Evolutionary conservation across 1,140 invertebrate species (phyloP).

Genomic region (Bombus picipes): DNA sequence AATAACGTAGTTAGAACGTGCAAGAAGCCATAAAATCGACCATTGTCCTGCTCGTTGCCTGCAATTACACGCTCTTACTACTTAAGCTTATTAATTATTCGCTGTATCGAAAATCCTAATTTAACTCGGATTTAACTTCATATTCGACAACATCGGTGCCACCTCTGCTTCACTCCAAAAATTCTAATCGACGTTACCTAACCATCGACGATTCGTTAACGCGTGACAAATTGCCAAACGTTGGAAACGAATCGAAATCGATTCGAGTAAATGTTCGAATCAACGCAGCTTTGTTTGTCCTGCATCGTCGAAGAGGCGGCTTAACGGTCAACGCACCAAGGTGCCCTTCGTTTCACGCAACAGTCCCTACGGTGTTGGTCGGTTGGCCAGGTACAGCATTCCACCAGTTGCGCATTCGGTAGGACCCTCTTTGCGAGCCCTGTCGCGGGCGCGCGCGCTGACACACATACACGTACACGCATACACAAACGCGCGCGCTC

Average conservation of each 20-base stretch:
- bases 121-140: too few relatives aligned
- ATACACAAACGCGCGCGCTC: too few relatives aligned
- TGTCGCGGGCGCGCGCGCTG: not conserved
- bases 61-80: not conserved
- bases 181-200: too few relatives aligned
- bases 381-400: constrained; percentile 66
- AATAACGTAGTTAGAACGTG: not conserved
- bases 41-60: not conserved
- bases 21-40: not conserved
- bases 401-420: constrained; percentile 75
- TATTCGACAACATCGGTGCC: too few relatives aligned
- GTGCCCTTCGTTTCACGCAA: constrained; percentile 53
- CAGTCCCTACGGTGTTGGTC: constrained; percentile 38
- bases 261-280: not conserved
- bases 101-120: not conserved
- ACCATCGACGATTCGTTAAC: too few relatives aligned
- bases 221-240: not conserved
- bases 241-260: not conserved
- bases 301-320: constrained; percentile 10
- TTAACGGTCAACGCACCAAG: constrained; percentile 49
- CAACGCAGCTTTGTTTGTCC: constrained; percentile 43
- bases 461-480: not conserved
- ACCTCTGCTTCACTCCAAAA: too few relatives aligned
- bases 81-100: not conserved
- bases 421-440: constrained; percentile 5